Evolutionary conservation across 2,113 vertebrate genomes (phyloP).

Genomic region (Maylandia zebra): DNA sequence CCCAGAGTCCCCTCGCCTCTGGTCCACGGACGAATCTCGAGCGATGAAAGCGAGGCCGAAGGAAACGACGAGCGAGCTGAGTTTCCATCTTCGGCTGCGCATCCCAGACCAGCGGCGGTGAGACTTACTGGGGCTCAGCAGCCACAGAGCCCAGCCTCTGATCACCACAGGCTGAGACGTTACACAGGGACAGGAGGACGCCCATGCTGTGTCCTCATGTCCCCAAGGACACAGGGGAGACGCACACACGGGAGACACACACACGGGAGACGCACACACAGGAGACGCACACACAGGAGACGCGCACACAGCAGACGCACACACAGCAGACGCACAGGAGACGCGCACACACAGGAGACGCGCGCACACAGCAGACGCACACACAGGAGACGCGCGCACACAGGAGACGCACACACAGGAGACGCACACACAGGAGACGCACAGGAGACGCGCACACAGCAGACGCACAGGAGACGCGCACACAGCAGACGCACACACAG

Average conservation of each 20-base stretch:
- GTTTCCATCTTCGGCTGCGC: constrained; percentile 72
- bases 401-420: too few relatives aligned
- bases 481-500: fast-evolving
- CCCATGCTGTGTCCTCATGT: not conserved
- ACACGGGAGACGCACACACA: fast-evolving
- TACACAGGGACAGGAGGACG: not conserved
- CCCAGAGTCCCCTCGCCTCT: constrained; percentile 69
- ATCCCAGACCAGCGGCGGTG: constrained; percentile 83
- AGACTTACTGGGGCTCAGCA: not conserved
- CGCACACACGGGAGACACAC: too few relatives aligned
- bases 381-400: fast-evolving
- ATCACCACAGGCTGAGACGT: not conserved
- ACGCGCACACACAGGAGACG: fast-evolving
- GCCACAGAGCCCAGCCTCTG: not conserved
- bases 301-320: too few relatives aligned
- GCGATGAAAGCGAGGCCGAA: constrained; percentile 86
- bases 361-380: fast-evolving
- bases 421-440: fast-evolving
- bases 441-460: fast-evolving
- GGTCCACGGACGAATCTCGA: constrained; percentile 73
- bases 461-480: too few relatives aligned
- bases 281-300: too few relatives aligned
- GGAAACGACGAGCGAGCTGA: constrained; percentile 63
- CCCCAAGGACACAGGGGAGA: not conserved
- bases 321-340: too few relatives aligned